Percentiles rank a stretch among this genome's conserved stretches.
Evolutionary conservation across 2,113 vertebrate species (phyloP).

Genomic region (Polyodon spathula): DNA sequence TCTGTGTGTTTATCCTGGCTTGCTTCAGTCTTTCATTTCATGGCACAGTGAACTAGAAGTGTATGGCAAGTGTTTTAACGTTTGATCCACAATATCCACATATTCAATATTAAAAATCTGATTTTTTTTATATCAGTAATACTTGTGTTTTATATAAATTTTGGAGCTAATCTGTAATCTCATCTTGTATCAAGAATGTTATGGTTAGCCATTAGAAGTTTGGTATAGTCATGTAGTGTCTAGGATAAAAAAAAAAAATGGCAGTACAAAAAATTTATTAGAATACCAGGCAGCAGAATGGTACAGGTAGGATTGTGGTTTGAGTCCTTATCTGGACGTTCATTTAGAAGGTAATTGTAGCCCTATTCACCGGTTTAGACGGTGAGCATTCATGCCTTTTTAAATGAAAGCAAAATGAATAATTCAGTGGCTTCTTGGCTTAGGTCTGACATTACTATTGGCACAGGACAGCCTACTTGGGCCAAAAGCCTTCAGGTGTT

Average conservation of each 20-base stretch:
- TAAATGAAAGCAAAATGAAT: constrained; percentile 11
- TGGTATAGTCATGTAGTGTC: neutral
- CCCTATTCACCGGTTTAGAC: constrained; percentile 12
- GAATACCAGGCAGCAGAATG: neutral
- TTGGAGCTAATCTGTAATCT: no score
- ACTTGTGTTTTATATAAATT: no score
- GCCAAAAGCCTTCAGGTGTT: constrained; percentile 21
- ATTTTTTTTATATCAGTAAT: no score
- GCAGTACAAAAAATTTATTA: neutral
- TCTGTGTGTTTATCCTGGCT: no score
- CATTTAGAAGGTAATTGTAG: constrained; percentile 17
- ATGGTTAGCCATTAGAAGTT: no score
- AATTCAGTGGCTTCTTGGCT: constrained; percentile 13
- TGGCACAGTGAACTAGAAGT: no score
- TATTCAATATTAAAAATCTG: no score
- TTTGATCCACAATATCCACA: no score
- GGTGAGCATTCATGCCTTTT: constrained; percentile 2
- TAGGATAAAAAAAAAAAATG: neutral
- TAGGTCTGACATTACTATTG: constrained; percentile 19
- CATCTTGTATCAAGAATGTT: no score
- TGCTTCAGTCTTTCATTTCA: no score
- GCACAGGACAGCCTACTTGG: constrained; percentile 6
- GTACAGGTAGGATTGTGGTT: constrained; percentile 16
- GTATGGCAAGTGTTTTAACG: no score
- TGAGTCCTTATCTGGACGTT: constrained; percentile 23